phyloP scores from a whole-genome alignment of 2,888 invertebrate genomes.

The Pseudanteris insignis region DNA sequence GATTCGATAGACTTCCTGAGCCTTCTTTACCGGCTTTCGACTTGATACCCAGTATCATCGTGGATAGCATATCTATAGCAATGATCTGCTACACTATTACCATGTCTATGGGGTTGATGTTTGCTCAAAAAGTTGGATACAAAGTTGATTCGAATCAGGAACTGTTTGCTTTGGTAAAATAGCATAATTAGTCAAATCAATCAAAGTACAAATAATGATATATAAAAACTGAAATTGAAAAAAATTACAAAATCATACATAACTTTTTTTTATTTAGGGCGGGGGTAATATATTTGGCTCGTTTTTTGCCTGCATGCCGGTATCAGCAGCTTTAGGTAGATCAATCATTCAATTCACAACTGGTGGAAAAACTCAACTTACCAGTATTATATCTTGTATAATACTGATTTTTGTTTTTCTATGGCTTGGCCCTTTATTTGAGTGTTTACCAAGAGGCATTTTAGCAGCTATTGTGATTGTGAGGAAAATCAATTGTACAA shows the following conservation, averaged over 20 bases:
- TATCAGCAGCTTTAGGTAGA: conserved; percentile 74
- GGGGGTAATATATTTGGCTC: conserved; percentile 75
- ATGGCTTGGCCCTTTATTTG: conserved; percentile 79
- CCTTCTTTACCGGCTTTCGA: conserved; percentile 71
- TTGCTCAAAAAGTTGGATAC: conserved; percentile 77
- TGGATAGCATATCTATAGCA: conserved; percentile 72
- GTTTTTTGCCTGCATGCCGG: conserved; percentile 75
- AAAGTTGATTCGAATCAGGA: conserved; percentile 79
- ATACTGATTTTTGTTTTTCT: conserved; percentile 75
- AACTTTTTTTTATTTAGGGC: conserved; percentile 66
- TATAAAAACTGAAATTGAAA: not conserved
- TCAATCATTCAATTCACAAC: conserved; percentile 79
- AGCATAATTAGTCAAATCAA: too few relatives aligned
- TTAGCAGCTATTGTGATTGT: conserved; percentile 69
- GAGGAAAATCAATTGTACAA: too few relatives aligned
- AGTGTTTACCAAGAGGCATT: conserved; percentile 75
- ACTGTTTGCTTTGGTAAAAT: conserved; percentile 72
- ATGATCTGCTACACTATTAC: conserved; percentile 78
- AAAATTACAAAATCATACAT: too few relatives aligned
- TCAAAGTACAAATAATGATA: too few relatives aligned
- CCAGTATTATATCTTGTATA: conserved; percentile 75
- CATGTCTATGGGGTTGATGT: conserved; percentile 79
- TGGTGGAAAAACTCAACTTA: conserved; percentile 84
- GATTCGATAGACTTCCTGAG: conserved; percentile 69
- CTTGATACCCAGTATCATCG: conserved; percentile 69